A percentile compares a stretch with the other conserved stretches of the same genome.
Evolutionary conservation across 2,113 vertebrate species (phyloP).

Genomic region (Cololabis saira): DNA sequence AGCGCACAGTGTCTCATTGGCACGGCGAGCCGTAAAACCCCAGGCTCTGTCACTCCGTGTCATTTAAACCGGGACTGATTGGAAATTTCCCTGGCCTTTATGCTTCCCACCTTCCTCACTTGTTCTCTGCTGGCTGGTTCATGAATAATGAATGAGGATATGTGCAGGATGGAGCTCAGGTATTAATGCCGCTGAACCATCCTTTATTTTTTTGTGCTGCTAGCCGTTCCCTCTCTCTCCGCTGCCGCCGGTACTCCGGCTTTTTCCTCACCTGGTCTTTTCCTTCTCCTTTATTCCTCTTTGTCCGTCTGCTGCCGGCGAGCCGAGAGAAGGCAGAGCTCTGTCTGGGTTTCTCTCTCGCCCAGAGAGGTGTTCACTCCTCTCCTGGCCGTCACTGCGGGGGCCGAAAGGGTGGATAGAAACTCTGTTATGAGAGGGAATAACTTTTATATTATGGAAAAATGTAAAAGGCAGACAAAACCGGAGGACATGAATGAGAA

Average conservation of each 20-base stretch:
- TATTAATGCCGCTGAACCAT: conserved; percentile 91
- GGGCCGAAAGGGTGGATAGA: conserved; percentile 53
- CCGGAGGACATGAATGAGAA: conserved; percentile 41
- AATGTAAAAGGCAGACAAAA: conserved; percentile 24
- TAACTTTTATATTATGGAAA: conserved; percentile 42
- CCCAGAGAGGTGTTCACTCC: conserved; percentile 30
- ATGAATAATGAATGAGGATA: conserved; percentile 99
- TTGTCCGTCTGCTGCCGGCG: conserved; percentile 35
- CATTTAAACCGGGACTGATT: conserved; percentile 98
- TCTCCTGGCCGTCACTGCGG: conserved; percentile 42
- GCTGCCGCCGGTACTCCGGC: conserved; percentile 31
- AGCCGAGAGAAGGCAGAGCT: conserved; percentile 38
- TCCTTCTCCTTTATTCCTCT: conserved; percentile 35
- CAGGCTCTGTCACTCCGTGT: conserved; percentile 96
- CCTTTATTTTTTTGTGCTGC: conserved; percentile 78
- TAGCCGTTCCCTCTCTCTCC: conserved; percentile 67
- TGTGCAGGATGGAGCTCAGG: conserved; percentile 85
- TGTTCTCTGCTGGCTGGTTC: conserved; percentile 84
- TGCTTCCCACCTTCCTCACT: conserved; percentile 81
- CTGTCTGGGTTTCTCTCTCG: conserved; percentile 30
- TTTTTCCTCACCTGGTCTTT: conserved; percentile 34
- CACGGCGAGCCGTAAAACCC: conserved; percentile 83
- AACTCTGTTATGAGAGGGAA: conserved; percentile 51
- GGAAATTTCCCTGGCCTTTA: conserved; percentile 90
- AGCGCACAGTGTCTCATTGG: conserved; percentile 80